Conservation (phyloP, 2,888 invertebrate genomes). For the Apotomis betuletana region DNA sequence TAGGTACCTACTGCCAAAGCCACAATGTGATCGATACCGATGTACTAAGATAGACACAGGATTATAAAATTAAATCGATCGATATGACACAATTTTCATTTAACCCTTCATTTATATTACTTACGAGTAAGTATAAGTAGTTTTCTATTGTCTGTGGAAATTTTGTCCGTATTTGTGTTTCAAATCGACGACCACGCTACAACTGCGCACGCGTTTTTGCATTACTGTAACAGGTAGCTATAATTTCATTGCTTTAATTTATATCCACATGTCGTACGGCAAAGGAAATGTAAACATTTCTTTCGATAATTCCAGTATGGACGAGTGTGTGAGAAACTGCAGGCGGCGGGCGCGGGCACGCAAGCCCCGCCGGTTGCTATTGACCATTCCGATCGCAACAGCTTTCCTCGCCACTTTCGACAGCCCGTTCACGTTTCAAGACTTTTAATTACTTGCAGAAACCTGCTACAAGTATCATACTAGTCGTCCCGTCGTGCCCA, state of each 20-base stretch:
- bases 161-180: background rate
- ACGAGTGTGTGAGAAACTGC: conserved; percentile 53
- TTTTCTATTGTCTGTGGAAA: no score
- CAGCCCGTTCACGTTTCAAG: conserved; percentile 64
- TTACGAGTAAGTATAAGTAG: no score
- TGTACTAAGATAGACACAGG: no score
- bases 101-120: no score
- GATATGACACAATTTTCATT: no score
- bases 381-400: conserved; percentile 71
- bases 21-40: no score
- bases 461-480: conserved; percentile 52
- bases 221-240: background rate
- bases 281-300: conserved; percentile 41
- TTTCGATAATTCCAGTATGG: conserved; percentile 34
- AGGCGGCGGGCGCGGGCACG: conserved; percentile 58
- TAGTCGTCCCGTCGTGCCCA: conserved; percentile 43
- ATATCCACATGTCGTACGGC: conserved; percentile 21
- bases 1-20: no score
- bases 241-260: conserved; percentile 24
- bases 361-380: conserved; percentile 57
- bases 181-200: background rate
- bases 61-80: no score
- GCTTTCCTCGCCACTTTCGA: conserved; percentile 80
- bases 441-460: conserved; percentile 71
- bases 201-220: background rate